phyloP scores from a whole-genome alignment of 2,113 vertebrate species.

The Eulemur macaco region DNA sequence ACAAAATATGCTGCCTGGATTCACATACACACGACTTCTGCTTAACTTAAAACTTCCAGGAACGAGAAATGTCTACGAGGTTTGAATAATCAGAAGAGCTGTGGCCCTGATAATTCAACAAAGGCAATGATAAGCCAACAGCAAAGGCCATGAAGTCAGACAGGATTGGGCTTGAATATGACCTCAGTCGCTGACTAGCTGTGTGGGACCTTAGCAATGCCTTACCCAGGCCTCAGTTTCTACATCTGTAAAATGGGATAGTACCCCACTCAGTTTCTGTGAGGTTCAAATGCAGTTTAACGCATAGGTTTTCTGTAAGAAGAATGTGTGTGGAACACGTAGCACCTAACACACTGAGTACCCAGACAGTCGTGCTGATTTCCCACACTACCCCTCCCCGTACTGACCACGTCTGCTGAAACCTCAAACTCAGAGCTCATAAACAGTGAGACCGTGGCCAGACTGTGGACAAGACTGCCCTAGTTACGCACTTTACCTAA shows the following conservation, averaged over 20 bases:
- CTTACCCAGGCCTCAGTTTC: background rate
- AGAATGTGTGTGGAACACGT: background rate
- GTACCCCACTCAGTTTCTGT: background rate
- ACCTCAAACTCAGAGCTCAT: background rate
- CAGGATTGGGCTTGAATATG: accelerated
- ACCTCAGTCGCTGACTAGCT: background rate
- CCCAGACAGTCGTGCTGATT: background rate
- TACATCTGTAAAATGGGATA: background rate
- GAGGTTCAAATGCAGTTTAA: background rate
- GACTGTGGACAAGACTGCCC: background rate
- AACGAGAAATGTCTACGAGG: background rate
- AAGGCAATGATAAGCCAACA: background rate
- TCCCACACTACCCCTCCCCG: background rate
- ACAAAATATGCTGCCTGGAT: background rate
- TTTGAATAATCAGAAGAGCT: background rate
- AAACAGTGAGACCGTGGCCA: background rate
- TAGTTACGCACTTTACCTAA: background rate
- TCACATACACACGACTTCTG: background rate
- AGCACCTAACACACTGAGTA: too few relatives aligned
- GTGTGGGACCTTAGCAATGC: background rate
- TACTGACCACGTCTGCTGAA: background rate
- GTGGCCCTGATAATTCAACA: background rate
- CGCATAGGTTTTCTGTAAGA: background rate
- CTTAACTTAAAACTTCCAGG: background rate
- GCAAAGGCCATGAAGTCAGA: background rate